Percentiles rank a stretch among this genome's conserved stretches.
These are phyloP conservation scores for Fopius arisanus DNA, from an alignment of 1,140 invertebrate species.

Conservation along the genomic window DNA sequence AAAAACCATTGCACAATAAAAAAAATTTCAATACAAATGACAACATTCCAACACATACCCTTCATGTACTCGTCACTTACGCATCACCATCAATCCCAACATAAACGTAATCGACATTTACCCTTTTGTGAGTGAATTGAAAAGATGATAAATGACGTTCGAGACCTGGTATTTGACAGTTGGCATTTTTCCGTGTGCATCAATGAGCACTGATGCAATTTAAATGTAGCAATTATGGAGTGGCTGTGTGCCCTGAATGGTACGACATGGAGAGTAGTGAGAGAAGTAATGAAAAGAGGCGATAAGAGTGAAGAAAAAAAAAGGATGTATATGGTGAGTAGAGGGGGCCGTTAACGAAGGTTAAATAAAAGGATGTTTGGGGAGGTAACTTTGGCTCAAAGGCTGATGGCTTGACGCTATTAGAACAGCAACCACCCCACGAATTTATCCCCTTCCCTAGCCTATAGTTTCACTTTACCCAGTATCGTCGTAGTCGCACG, in stretches of 20 bases:
- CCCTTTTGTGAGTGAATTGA: no score
- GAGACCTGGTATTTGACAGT: no score
- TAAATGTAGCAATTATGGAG: no score
- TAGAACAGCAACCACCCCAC: constrained; percentile 40
- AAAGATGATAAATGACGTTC: no score
- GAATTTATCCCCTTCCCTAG: neutral
- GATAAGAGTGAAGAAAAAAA: neutral
- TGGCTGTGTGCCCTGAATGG: no score
- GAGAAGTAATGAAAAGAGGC: neutral
- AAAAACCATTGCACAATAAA: no score
- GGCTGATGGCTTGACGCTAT: constrained; percentile 55
- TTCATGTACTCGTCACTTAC: no score
- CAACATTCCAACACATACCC: no score
- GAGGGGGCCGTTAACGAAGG: constrained; percentile 36
- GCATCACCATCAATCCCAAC: no score
- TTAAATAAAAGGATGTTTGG: constrained; percentile 59
- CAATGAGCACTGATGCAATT: neutral
- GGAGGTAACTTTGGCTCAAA: constrained; percentile 51
- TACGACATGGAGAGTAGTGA: neutral
- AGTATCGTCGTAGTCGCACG: constrained; percentile 19
- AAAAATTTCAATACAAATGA: no score
- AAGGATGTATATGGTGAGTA: neutral
- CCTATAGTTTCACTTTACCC: constrained; percentile 16
- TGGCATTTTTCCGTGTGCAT: no score
- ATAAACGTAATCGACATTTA: no score